Base-by-base conservation (phyloP, 2,113 vertebrate genomes). In the Caloenas nicobarica region DNA sequence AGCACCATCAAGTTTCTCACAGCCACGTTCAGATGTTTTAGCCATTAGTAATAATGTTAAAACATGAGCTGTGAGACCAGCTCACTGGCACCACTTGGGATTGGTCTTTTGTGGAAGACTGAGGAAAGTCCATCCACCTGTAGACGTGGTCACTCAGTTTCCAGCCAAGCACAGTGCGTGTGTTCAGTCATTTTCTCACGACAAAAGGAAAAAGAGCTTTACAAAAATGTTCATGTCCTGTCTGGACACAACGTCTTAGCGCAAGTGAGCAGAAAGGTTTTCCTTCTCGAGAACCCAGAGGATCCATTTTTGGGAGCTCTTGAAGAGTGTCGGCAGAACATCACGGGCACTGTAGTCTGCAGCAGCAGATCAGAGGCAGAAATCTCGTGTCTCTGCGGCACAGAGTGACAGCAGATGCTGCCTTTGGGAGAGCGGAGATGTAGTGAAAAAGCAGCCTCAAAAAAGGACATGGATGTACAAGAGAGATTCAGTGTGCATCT, bases 401-500 rank as follows among this genome's bases (percentile, higher is more conserved):
- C 36, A 56, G 42, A 68, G 29, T 78, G 79, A 96, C 58, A 90
- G 86, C 64, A 90, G 69, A 91, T 93, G 72, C 76, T 88, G 86
- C 77, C 90, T 78, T 74, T 86, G 61, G 77, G 86, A 72, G 48
- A 81, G 34, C 77, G 29, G 85, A 89, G 80, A 13, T 81, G 48
- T 76, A 61, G 22, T 76, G 53, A 74, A 86, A 93, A 79, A 5
- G 19, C 81, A 72, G 38, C 58, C 56, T 83, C 28, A 28, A 16
- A 68, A 87, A 88, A 60, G 22, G 29, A 53, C 36, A 7, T 16
- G 25, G 57, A 11, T 68, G 29, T 66, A 14, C 53, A 36, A 22
- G 15, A 83, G 34, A 79, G 16, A 57, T 81, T 87, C 80, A 36
- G 2, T 54, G 40, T 78, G 11, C 31, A 68, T 86, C 50, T 88